Evolutionary conservation across 2,797 vertebrate species (phyloP), one percentile per base, ranked within the genome.

Genomic region (Leptodactylus fallax): DNA sequence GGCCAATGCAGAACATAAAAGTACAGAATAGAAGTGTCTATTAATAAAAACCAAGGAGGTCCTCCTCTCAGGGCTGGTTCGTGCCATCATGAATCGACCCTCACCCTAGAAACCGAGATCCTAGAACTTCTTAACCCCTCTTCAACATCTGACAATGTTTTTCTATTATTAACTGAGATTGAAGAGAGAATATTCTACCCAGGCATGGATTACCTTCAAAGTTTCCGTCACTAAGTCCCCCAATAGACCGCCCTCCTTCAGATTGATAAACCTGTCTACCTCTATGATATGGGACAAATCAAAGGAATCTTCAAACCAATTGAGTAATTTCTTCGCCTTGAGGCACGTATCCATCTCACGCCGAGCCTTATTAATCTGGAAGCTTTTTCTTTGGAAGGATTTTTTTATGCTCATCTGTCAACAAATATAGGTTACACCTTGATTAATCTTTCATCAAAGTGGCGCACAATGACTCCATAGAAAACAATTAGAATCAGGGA

Each of bases 381-480:
- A 56, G 49, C 60, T 19, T 79, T 77, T 67, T 19, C 47, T 58
- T 60, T 74, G 86, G 58, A 19, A 55, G 9, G n/a, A 74, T 55
- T n/a, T 69, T 36, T 51, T 82, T 84, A 23, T 79, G 69, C 79
- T 25, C 74, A 21, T 87, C 81, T 88, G 81, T 79, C 87, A 88
- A 79, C 74, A 76, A 79, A 87, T 78, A 79, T 84, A 88, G 76
- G 81, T 69, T 83, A 84, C 63, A 27, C 74, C 74, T 84, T 72
- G 51, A 88, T 84, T 88, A 88, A 88, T 88, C 81, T 88, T 88
- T 79, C 53, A 84, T 88, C 81, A 88, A 84, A 88, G 71, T 78
- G 27, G 19, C 56, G 74, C 36, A 79, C 87, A 83, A 71, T 79
- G 61, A 36, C 65, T 61, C 51, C 83, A 58, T 76, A 76, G 72